A percentile compares a stretch with the other conserved stretches of the same genome.
Conservation (phyloP, 2,888 invertebrate species). For the Catocala fraxini region DNA sequence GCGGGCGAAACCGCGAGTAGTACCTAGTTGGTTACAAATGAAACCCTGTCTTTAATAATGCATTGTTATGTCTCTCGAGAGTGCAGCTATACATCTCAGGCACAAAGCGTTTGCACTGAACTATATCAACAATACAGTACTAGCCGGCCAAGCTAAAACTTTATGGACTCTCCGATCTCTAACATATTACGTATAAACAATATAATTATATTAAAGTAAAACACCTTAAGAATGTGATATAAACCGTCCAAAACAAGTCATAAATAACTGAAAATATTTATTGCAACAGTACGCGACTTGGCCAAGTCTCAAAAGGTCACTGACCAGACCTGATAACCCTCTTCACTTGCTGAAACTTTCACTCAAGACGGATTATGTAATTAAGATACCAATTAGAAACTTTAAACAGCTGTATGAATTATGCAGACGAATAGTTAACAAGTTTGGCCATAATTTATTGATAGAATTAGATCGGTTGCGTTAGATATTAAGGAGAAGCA, state of each 20-base stretch:
- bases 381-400: slow-evolving; percentile 46
- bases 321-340: slow-evolving; percentile 17
- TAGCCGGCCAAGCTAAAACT: too few species aligned
- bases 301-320: slow-evolving; percentile 13
- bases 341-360: slow-evolving; percentile 31
- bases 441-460: slow-evolving; percentile 27
- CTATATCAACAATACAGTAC: too few species aligned
- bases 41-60: too few species aligned
- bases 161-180: too few species aligned
- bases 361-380: slow-evolving; percentile 44
- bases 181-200: not conserved
- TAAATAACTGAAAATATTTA: slow-evolving; percentile 6
- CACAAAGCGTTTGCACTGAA: too few species aligned
- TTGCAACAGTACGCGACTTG: not conserved
- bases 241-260: not conserved
- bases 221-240: not conserved
- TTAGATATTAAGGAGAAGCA: slow-evolving; percentile 5
- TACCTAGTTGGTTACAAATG: too few species aligned
- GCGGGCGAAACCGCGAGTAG: too few species aligned
- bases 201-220: not conserved
- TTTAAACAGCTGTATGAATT: slow-evolving; percentile 34
- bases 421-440: slow-evolving; percentile 43
- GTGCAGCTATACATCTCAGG: too few species aligned
- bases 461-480: slow-evolving; percentile 18
- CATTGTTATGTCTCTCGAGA: too few species aligned